Evolutionary conservation across 2,888 invertebrate genomes (phyloP).

Genomic region (Muschampia plurimacula): DNA sequence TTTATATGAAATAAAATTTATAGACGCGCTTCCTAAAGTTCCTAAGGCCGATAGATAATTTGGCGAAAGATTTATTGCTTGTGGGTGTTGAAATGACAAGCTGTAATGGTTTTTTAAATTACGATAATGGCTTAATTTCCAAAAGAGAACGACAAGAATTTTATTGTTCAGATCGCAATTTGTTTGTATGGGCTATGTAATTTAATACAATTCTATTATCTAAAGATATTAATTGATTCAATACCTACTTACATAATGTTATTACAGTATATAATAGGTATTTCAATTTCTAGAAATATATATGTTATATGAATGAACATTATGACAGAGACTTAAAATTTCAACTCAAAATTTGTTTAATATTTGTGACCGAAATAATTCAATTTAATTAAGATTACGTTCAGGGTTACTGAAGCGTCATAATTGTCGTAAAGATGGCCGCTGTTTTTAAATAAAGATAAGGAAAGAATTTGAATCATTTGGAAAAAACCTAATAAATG

Average conservation of each 20-base stretch:
- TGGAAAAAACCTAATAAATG: conserved; percentile 53
- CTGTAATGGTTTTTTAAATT: conserved; percentile 47
- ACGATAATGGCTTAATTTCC: conserved; percentile 49
- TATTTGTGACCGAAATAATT: conserved; percentile 12
- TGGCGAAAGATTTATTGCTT: conserved; percentile 48
- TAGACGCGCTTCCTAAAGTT: conserved; percentile 44
- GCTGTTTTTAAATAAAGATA: conserved; percentile 49
- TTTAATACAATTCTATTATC: conserved; percentile 12
- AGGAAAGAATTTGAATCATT: conserved; percentile 47
- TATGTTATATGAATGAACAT: neutral
- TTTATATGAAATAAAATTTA: conserved; percentile 55
- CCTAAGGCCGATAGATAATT: conserved; percentile 46
- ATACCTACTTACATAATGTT: too few species aligned
- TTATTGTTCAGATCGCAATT: conserved; percentile 44
- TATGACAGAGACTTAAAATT: neutral
- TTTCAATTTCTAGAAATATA: neutral
- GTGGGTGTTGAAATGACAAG: conserved; percentile 47
- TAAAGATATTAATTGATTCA: conserved; percentile 45
- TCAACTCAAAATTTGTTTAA: conserved; percentile 5
- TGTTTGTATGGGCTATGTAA: conserved; percentile 36
- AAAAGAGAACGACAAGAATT: conserved; percentile 18
- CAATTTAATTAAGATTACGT: conserved; percentile 33
- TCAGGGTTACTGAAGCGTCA: conserved; percentile 25
- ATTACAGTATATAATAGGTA: too few species aligned
- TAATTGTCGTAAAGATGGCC: conserved; percentile 30